A percentile compares a stretch with the other conserved stretches of the same genome.
Conservation (phyloP, 1,140 invertebrate genomes). For the Sminthurinus signatus region DNA sequence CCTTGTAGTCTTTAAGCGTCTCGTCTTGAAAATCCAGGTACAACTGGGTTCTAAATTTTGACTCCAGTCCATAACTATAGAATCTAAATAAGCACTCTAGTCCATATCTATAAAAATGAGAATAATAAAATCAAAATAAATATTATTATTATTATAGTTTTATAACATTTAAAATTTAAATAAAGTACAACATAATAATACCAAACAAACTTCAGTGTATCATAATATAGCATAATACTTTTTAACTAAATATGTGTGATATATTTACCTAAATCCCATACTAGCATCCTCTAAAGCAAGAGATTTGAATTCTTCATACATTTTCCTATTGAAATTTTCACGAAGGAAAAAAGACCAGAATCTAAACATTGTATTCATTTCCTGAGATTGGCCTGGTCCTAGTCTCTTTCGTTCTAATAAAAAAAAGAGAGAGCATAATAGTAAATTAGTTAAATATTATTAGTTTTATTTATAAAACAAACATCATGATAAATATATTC, state of each 20-base stretch:
- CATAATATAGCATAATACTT: too few species aligned
- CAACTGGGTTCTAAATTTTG: conserved; percentile 83
- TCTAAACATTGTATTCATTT: conserved; percentile 95
- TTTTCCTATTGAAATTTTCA: conserved; percentile 96
- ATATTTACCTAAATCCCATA: conserved; percentile 74
- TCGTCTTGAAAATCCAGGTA: conserved; percentile 95
- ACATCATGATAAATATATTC: too few species aligned
- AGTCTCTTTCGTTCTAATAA: conserved; percentile 76
- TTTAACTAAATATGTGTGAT: too few species aligned
- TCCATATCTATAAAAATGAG: conserved; percentile 56
- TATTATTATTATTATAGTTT: not conserved
- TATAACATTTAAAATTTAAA: not conserved
- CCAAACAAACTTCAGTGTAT: too few species aligned
- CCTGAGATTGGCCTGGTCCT: conserved; percentile 86
- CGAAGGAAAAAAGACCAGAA: conserved; percentile 99
- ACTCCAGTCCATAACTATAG: conserved; percentile 95
- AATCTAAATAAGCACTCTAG: conserved; percentile 97
- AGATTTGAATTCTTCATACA: conserved; percentile 93
- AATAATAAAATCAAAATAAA: not conserved
- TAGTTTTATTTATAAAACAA: too few species aligned
- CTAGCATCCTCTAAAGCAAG: conserved; percentile 87
- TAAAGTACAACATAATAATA: not conserved
- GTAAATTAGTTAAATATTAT: too few species aligned
- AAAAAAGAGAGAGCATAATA: conserved; percentile 30
- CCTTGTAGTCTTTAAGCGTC: conserved; percentile 74